These are phyloP conservation scores for Indri indri DNA, from an alignment of 2,113 vertebrate genomes.

Conservation along the genomic window DNA sequence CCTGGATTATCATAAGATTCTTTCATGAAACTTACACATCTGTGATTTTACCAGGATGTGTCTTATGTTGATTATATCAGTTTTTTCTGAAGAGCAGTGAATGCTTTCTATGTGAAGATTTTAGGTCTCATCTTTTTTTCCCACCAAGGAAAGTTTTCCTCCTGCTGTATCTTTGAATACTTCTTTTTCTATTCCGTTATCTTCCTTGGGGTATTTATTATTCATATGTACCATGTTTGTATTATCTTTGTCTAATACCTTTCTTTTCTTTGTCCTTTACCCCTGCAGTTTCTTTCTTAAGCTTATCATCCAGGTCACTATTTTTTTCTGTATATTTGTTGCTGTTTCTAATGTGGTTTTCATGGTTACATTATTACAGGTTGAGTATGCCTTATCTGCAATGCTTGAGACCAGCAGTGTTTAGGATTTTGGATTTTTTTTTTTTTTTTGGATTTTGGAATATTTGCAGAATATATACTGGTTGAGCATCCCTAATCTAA, in stretches of 20 bases:
- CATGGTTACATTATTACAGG: neutral
- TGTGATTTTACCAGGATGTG: neutral
- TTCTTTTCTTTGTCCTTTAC: neutral
- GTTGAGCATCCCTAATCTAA: neutral
- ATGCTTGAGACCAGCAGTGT: neutral
- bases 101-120: neutral
- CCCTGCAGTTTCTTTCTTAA: neutral
- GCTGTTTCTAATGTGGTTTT: conserved; percentile 16
- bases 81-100: neutral
- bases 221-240: neutral
- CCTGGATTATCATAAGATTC: neutral
- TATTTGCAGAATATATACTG: neutral
- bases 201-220: neutral
- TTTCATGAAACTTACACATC: conserved; percentile 7
- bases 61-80: neutral
- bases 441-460: neutral
- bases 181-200: conserved; percentile 13
- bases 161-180: neutral
- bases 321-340: neutral
- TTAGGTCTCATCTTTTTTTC: neutral
- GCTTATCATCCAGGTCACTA: neutral
- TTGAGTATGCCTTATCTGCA: neutral
- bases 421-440: neutral
- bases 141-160: neutral
- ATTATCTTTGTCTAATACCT: neutral